These are phyloP conservation scores for Craniophora ligustri DNA, from an alignment of 2,888 invertebrate genomes.

Conservation along the genomic window DNA sequence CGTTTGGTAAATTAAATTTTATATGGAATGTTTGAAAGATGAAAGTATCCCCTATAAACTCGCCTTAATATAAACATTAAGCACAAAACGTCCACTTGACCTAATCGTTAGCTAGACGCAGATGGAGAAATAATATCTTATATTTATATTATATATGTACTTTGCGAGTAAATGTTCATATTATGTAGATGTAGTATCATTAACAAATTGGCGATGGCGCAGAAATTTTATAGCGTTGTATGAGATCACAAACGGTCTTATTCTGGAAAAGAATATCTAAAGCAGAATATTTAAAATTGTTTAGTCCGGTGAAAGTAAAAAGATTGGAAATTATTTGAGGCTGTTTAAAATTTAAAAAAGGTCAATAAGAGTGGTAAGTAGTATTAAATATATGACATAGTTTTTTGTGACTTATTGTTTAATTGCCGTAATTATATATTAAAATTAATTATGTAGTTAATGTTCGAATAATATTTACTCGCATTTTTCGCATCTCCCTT, in stretches of 20 bases:
- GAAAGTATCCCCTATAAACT: too few relatives aligned
- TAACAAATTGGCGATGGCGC: conserved; percentile 80
- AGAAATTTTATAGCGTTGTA: conserved; percentile 62
- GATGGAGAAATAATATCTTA: conserved; percentile 38
- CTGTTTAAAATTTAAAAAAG: too few relatives aligned
- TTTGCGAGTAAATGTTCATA: conserved; percentile 70
- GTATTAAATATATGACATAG: too few relatives aligned
- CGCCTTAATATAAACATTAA: conserved; percentile 18
- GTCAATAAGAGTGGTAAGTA: too few relatives aligned
- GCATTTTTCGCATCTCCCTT: too few relatives aligned
- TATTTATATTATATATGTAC: conserved; percentile 48
- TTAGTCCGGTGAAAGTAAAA: not conserved
- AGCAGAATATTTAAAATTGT: not conserved
- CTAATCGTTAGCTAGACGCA: conserved; percentile 36
- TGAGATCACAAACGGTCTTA: conserved; percentile 38
- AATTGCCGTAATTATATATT: too few relatives aligned
- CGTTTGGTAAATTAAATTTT: too few relatives aligned
- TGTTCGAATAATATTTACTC: too few relatives aligned
- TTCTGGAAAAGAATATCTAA: conserved; percentile 48
- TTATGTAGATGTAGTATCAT: conserved; percentile 76
- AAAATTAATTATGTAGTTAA: too few relatives aligned
- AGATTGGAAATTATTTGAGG: not conserved
- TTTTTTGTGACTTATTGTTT: too few relatives aligned
- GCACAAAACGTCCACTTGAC: conserved; percentile 25
- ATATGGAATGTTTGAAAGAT: too few relatives aligned